Base-by-base conservation (phyloP, 2,113 vertebrate genomes). In the Prionailurus bengalensis region DNA sequence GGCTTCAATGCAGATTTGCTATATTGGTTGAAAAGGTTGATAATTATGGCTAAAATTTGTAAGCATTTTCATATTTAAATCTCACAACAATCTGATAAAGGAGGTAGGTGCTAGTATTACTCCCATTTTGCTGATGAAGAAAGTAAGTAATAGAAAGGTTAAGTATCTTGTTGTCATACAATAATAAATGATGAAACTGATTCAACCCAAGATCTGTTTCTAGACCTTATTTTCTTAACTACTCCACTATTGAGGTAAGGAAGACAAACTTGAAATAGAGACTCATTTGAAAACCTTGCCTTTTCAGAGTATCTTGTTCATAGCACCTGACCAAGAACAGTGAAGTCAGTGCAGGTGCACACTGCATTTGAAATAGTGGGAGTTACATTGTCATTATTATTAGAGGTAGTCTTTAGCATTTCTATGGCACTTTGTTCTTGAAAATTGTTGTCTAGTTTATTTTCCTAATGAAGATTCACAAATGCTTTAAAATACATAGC, bases 371-470 rank as follows among this genome's bases (percentile, higher is more conserved):
- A 91, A 39, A 61, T 42, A 79, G 98, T 98, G 97, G 98, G 98
- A 96, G 98, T 97, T 94, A 79, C 73, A 97, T 97, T 98, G 95
- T 98, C 93, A 92, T 98, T 89, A 80, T 97, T 98, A 98, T 97
- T 96, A 97, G 90, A 98, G 68, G n/a, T 53, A 92, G 84, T 97
- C 92, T 98, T 98, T 97, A 98, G 96, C 94, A 98, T 98, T 98
- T 98, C 97, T 97, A 97, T 98, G 95, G 88, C 45, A 65, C 51
- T 97, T 91, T 94, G 93, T 95, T 92, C 92, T 96, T 95, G 84
- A 80, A 97, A 96, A 97, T 92, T 95, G 61, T 88, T 94, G 27
- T 55, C 81, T 94, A 74, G 74, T 63, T 94, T 83, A 66, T 94
- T 96, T 97, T 79, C 53, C 88, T 81, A 94, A 94, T 78, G 71